A percentile compares a stretch with the other conserved stretches of the same genome.
These are phyloP conservation scores for Caenorhabditis sulstoni DNA, from an alignment of 2,888 invertebrate genomes.

Conservation along the genomic window DNA sequence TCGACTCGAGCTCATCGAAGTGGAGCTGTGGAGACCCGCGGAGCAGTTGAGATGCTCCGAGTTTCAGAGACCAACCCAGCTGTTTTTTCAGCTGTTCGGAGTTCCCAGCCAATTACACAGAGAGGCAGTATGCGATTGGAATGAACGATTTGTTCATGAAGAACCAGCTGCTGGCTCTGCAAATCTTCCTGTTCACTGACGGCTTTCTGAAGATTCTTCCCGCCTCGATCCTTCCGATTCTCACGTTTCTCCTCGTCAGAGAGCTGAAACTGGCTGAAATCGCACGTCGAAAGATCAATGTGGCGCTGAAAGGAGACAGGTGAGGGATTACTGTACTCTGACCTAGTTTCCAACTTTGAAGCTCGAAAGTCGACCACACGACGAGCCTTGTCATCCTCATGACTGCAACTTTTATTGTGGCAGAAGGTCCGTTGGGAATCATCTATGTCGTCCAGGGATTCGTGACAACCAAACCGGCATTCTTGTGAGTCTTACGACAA, in stretches of 20 bases:
- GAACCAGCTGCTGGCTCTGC: not conserved
- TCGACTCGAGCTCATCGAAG: conserved; percentile 4
- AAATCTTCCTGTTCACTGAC: conserved; percentile 24
- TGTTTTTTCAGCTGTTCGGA: conserved; percentile 15
- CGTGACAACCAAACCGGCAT: not conserved
- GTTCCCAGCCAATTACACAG: conserved; percentile 9
- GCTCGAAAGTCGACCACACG: conserved; percentile 8
- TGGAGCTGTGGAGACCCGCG: conserved; percentile 13
- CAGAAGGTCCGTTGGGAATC: conserved; percentile 23
- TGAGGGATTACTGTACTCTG: not conserved
- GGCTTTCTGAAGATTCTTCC: conserved; percentile 35
- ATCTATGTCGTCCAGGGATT: conserved; percentile 14
- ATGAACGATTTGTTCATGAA: not conserved
- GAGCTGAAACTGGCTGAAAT: not conserved
- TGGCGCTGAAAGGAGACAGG: not conserved
- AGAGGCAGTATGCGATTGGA: not conserved
- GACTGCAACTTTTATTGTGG: conserved; percentile 33
- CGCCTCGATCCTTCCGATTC: conserved; percentile 5
- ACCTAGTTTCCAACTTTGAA: conserved; percentile 2
- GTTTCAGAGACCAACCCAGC: no score
- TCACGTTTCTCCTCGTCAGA: conserved; percentile 2
- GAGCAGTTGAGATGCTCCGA: no score
- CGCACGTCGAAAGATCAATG: conserved; percentile 2
- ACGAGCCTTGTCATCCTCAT: conserved; percentile 26
- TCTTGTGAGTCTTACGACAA: conserved; percentile 2